A percentile compares a stretch with the other conserved stretches of the same genome.
Conservation (phyloP, 2,888 invertebrate species). For the Carabus problematicus region DNA sequence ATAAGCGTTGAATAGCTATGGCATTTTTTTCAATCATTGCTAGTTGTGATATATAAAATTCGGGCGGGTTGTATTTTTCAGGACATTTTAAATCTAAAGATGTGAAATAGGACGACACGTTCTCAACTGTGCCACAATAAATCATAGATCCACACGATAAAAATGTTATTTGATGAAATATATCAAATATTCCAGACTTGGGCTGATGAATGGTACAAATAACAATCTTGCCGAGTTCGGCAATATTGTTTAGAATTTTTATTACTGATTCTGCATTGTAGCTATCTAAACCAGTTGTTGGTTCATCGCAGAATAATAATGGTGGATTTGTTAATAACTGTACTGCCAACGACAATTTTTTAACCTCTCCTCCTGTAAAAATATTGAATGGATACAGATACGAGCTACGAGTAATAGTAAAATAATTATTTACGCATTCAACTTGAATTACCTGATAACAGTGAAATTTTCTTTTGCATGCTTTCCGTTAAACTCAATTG, state of each 20-base stretch:
- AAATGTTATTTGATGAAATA: conserved; percentile 81
- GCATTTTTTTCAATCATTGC: conserved; percentile 63
- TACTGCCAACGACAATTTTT: conserved; percentile 84
- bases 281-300: conserved; percentile 91
- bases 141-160: conserved; percentile 80
- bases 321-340: conserved; percentile 87
- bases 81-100: conserved; percentile 71
- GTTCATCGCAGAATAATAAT: conserved; percentile 92
- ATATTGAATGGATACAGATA: no score
- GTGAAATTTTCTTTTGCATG: conserved; percentile 73
- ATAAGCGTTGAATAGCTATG: conserved; percentile 59
- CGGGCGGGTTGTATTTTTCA: conserved; percentile 82
- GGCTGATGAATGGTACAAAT: conserved; percentile 93
- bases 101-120: conserved; percentile 63
- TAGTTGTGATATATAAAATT: conserved; percentile 77
- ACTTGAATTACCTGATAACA: conserved; percentile 71
- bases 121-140: conserved; percentile 77
- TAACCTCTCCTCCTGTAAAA: conserved; percentile 85
- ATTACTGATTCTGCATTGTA: conserved; percentile 85
- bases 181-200: conserved; percentile 82
- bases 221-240: conserved; percentile 76
- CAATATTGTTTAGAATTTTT: conserved; percentile 69
- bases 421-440: neutral
- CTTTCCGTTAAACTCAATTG: conserved; percentile 74
- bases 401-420: neutral